A percentile compares a stretch with the other conserved stretches of the same genome.
phyloP scores from a whole-genome alignment of 2,797 vertebrate genomes.

The Pelobates cultripes region DNA sequence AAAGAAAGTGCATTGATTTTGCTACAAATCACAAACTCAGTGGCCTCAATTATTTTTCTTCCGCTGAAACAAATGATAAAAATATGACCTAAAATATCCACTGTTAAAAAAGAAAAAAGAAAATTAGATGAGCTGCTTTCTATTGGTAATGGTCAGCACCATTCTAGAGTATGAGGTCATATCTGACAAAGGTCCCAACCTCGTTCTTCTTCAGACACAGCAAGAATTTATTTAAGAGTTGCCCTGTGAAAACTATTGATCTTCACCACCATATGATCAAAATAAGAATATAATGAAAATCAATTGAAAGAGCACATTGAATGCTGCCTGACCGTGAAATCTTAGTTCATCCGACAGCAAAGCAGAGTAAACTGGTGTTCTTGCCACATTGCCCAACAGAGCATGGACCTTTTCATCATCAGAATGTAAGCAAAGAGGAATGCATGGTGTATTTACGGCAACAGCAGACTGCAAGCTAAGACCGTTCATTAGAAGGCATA shows the following conservation, averaged over 20 bases:
- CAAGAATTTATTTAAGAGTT: slow-evolving; percentile 2
- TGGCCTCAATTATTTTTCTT: neutral
- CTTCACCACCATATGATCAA: slow-evolving; percentile 14
- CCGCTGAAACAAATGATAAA: neutral
- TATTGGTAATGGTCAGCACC: neutral
- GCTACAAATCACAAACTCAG: too few species aligned
- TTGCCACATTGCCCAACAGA: neutral
- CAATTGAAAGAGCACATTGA: neutral
- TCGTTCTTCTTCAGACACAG: neutral
- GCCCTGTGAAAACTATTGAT: slow-evolving; percentile 14
- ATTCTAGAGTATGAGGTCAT: neutral
- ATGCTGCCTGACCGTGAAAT: neutral
- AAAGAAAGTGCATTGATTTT: too few species aligned
- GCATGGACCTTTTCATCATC: neutral
- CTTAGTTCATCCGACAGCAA: neutral
- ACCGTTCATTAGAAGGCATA: too few species aligned
- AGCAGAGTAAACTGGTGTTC: neutral
- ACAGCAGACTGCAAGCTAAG: too few species aligned
- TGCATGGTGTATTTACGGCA: too few species aligned
- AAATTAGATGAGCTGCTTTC: too few species aligned
- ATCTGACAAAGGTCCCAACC: neutral
- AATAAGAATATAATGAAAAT: slow-evolving; percentile 20
- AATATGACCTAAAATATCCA: too few species aligned
- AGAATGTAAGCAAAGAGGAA: neutral
- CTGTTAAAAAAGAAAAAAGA: too few species aligned